Base-by-base conservation (phyloP, 1,140 invertebrate species). In the Onthophagus taurus region DNA sequence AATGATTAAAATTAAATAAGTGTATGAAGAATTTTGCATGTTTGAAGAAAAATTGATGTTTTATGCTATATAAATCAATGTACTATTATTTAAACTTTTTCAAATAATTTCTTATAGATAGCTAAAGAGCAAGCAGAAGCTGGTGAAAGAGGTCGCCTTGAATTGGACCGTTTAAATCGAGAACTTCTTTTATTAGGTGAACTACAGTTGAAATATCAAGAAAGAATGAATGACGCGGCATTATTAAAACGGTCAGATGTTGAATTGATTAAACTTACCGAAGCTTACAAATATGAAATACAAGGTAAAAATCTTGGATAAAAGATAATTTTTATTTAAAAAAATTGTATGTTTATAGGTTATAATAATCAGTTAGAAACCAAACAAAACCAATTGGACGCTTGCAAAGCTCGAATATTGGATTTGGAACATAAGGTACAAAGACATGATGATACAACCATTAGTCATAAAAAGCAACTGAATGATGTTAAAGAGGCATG, bases 401-500 rank as follows among this genome's bases (percentile, higher is more conserved):
- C 70, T 33, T 65, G 62, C 21, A 66, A 60, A 42, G 58, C 61
- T 30, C 62, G 68, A 45, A 65, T 76, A 42, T 45, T 47, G 12
- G 72, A 77, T 45, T 55, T 76, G 36, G 74, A 77, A 50, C 37
- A 57, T 13, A 54, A 60, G 31, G 42, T 75, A 23, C 49, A 42
- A 9, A 66, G 65, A 45, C 67, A 68, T 47, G 75, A 77, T 33
- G 63, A 67, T 45, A 51, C 62, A 19, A 65, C 72, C 42, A 60
- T 66, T 7, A 60, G 68, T 26, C 68, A 72, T 39, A 77, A 76
- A 53, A 65, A 70, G 24, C 52, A 65, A 4, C 48, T 77, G 2
- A 64, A 69, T 48, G 60, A 63, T 11, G 59, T 70, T 5, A 72
- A 70, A 48, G 68, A 75, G 51, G 72, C 74, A 55, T 72, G 68